Percentiles rank a stretch among this genome's conserved stretches.
Conservation (phyloP, 2,797 vertebrate species). For the Mormyrops attenuatus region DNA sequence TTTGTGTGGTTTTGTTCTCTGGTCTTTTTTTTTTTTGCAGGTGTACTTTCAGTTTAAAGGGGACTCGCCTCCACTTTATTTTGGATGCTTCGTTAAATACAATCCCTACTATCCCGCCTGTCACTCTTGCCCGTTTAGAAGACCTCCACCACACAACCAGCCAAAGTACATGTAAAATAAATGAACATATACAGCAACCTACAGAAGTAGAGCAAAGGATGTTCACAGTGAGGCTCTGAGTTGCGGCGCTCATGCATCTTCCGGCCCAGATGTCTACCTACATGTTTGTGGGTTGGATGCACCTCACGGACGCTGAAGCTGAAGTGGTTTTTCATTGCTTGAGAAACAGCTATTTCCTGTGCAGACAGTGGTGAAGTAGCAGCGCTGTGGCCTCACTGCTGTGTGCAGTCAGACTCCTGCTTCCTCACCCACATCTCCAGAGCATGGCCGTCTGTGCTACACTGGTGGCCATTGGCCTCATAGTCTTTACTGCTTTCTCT, state of each 20-base stretch:
- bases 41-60: neutral
- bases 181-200: neutral
- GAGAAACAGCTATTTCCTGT: neutral
- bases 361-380: neutral
- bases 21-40: neutral
- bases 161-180: neutral
- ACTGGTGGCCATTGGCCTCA: constrained; percentile 32
- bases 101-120: neutral
- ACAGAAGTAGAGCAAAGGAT: neutral
- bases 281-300: neutral
- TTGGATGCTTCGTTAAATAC: neutral
- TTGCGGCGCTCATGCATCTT: neutral
- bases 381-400: neutral
- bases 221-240: neutral
- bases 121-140: neutral
- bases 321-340: neutral
- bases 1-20: neutral
- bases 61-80: neutral
- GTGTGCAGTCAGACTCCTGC: neutral
- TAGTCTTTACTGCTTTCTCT: constrained; percentile 41
- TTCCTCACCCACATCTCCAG: neutral
- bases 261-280: neutral
- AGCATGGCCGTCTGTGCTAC: constrained; percentile 44
- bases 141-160: neutral
- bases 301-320: neutral